These are phyloP conservation scores for Adrianichthys oophorus DNA, from an alignment of 2,797 vertebrate genomes.

Conservation along the genomic window DNA sequence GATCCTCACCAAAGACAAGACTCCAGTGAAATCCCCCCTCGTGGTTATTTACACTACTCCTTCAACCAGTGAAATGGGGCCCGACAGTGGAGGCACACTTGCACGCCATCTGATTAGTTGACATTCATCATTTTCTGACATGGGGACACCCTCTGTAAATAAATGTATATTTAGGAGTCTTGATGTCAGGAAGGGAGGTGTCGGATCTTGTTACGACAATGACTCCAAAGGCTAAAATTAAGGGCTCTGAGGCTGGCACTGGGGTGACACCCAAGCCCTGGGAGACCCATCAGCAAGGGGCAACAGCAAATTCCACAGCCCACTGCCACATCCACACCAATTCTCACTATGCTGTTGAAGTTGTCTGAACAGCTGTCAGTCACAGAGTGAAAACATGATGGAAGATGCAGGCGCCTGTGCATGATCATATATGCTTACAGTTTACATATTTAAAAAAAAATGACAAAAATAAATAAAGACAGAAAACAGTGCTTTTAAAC, in stretches of 20 bases:
- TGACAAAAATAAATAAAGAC: no score
- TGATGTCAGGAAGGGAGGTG: conserved; percentile 41
- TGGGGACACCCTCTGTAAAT: conserved; percentile 76
- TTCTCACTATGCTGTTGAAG: conserved; percentile 62
- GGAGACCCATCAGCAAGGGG: conserved; percentile 70
- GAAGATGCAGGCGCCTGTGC: conserved; percentile 42
- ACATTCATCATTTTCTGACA: conserved; percentile 77
- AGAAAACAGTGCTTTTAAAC: no score
- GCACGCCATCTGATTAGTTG: conserved; percentile 71
- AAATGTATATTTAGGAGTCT: conserved; percentile 75
- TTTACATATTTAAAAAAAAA: not conserved
- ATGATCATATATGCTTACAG: conserved; percentile 50
- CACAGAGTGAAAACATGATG: conserved; percentile 56
- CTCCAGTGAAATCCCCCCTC: conserved; percentile 52
- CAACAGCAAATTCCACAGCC: conserved; percentile 71
- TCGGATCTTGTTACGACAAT: conserved; percentile 76
- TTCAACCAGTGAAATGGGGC: conserved; percentile 45
- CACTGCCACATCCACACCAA: conserved; percentile 69
- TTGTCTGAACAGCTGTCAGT: conserved; percentile 73
- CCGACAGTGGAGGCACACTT: conserved; percentile 57
- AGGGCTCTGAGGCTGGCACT: conserved; percentile 74
- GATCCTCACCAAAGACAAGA: conserved; percentile 75
- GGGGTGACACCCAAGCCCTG: conserved; percentile 75
- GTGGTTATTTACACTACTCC: conserved; percentile 63
- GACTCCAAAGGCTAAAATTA: conserved; percentile 81